Percentiles rank a stretch among this genome's conserved stretches.
Evolutionary conservation across 1,140 invertebrate species (phyloP).

Genomic region (Polypedilum vanderplanki): DNA sequence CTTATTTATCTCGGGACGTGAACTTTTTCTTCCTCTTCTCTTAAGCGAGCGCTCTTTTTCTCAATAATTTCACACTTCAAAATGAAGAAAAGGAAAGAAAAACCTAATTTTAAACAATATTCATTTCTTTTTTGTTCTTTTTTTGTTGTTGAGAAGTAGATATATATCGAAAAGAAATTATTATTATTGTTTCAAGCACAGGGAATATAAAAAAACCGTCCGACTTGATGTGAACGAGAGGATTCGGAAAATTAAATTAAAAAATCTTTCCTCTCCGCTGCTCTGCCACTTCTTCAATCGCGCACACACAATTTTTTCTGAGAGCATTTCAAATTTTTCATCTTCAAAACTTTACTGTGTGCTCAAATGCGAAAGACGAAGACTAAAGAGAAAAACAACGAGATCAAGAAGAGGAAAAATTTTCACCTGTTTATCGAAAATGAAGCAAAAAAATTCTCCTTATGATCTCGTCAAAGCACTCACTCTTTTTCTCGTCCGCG

Average conservation of each 20-base stretch:
- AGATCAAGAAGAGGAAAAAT: slow-evolving; percentile 1
- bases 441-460: neutral
- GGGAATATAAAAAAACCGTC: neutral
- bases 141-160: neutral
- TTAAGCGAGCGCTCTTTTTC: slow-evolving; percentile 11
- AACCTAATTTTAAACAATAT: slow-evolving; percentile 1
- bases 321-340: slow-evolving; percentile 9
- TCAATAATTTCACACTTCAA: slow-evolving; percentile 19
- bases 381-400: neutral
- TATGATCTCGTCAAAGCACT: neutral
- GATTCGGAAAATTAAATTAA: slow-evolving; percentile 8
- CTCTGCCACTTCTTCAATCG: neutral
- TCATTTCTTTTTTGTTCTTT: slow-evolving; percentile 20
- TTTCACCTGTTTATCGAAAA: slow-evolving; percentile 5
- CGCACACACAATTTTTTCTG: neutral
- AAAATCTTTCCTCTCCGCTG: neutral
- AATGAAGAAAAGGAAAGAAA: slow-evolving; percentile 18
- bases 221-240: slow-evolving; percentile 10
- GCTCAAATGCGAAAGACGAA: neutral
- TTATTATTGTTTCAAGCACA: neutral
- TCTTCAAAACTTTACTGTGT: neutral
- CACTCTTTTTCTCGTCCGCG: neutral
- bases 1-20: slow-evolving; percentile 22
- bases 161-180: slow-evolving; percentile 22
- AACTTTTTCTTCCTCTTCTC: neutral